These are phyloP conservation scores for Petrocephalus schoutedeni DNA, from an alignment of 2,797 vertebrate genomes.

Conservation along the genomic window DNA sequence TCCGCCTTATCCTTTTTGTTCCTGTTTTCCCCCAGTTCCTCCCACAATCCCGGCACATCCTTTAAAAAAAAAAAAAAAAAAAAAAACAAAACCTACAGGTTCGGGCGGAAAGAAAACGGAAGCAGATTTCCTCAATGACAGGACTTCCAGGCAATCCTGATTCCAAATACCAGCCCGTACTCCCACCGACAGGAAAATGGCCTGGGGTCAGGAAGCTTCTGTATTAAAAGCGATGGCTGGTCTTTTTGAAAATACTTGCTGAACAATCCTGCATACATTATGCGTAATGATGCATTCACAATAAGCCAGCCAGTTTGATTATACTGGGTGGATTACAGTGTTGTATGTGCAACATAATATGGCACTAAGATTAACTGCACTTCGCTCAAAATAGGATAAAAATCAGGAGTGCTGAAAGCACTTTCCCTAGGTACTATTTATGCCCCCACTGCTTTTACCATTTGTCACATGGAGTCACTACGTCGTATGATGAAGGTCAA, in stretches of 20 bases:
- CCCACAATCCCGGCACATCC: not conserved
- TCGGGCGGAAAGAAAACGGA: not conserved
- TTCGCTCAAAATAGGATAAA: not conserved
- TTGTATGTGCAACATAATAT: not conserved
- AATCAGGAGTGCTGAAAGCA: not conserved
- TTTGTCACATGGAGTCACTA: not conserved
- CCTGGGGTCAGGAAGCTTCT: not conserved
- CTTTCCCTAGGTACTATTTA: not conserved
- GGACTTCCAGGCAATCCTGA: not conserved
- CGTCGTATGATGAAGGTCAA: not conserved
- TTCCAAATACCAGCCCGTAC: not conserved
- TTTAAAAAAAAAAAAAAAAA: conserved; percentile 15
- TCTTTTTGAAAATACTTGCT: not conserved
- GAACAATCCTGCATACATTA: not conserved
- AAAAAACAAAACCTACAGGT: not conserved
- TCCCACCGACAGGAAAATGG: not conserved
- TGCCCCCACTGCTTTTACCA: not conserved
- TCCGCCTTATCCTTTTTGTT: not conserved
- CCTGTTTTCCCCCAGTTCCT: not conserved
- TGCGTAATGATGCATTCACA: not conserved
- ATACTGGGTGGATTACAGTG: not conserved
- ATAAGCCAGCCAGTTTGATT: not conserved
- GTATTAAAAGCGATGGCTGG: not conserved
- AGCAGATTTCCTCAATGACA: not conserved
- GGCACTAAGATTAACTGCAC: not conserved